Evolutionary conservation across 2,113 vertebrate species (phyloP), one percentile per base, ranked within the genome.

Genomic region (Sinocyclocheilus maitianheensis): DNA sequence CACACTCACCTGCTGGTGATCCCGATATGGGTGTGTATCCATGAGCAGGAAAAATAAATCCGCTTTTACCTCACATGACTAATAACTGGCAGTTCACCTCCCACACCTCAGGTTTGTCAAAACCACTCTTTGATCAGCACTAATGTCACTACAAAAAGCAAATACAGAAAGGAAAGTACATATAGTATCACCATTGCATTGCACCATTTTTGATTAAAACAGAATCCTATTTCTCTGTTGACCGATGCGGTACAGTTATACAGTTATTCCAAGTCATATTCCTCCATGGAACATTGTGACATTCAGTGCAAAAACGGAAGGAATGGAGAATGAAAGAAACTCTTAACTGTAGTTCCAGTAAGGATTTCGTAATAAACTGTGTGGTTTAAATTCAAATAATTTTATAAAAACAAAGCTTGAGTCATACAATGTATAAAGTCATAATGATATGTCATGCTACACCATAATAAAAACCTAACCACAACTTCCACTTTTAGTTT

Each of bases 21-120:
- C 67, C 84, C 55, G 4, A 26, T 40, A 79, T 71, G 24, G 84
- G 84, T 71, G 84, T 85, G 84, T 55, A 16, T 55, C 51, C 14
- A 18, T 30, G 76, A 72, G 20, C 69, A 72, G 69, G 20, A n/a
- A 1, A 72, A 72, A 72, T 20, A 22, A 4, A 77, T 16, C 5
- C 0, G 24, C 24, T 53, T 51, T 30, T 53, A 77, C 74, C 46
- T 53, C 43, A 16, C 22, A 77, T 77, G 74, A 26, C n/a, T 76
- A 76, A 75, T 77, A 51, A 26, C 76, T 53, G 18, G 34, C 14
- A 77, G n/a, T 55, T 77, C 51, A 55, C 46, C 76, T 26, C 74
- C n/a, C 74, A 77, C 48, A 77, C 76, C 51, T 30, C 14, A 18
- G 75, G 48, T 77, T 53, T 77, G 48, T 77, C 13, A 48, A 48